Evolutionary conservation across 2,888 invertebrate species (phyloP), one percentile per base, ranked within the genome.

Genomic region (Andrena trimmerana): DNA sequence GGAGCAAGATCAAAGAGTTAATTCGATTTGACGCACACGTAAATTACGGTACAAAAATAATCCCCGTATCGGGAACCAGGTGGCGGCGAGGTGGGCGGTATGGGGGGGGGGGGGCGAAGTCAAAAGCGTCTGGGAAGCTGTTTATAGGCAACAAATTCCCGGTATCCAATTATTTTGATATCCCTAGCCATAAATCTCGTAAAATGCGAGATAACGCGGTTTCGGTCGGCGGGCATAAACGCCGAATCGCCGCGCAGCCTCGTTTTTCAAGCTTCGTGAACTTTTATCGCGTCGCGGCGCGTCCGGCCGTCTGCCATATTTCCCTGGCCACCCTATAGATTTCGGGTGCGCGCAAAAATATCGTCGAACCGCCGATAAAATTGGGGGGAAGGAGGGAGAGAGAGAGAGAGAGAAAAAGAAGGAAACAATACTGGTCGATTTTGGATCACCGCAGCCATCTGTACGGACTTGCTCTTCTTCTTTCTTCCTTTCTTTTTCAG

Each of bases 261-360:
- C 87, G 87, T 88, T 89, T 88, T 89, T 89, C 89, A 88, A 87
- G 85, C 79, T 86, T 80, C 87, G 82, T 65, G 81, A 87, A 85
- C 88, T 88, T 89, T 89, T 89, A 87, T 89, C 89, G 87, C 84
- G 77, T 31, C 75, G 79, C 86, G 84, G 69, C 83, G 81, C 84
- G 62, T 88, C 86, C 87, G 87, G 70, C 72, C 75, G 52, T 72
- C 71, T 67, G 77, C 83, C 85, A 88, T 87, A 89, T 89, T 89
- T 87, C 42, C 79, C 70, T n/a, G 75, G 65, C 59, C 66, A 78
- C 70, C 76, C 88, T 88, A 88, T 89, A 82, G 84, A 84, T 88
- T 88, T 86, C 86, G 42, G 81, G 70, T 31, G 77, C 29, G 59
- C 48, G 60, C 52, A 75, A 62, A 86, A 88, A 88, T 85, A 86